phyloP scores from a whole-genome alignment of 2,797 vertebrate species.

The Protosalanx chinensis region DNA sequence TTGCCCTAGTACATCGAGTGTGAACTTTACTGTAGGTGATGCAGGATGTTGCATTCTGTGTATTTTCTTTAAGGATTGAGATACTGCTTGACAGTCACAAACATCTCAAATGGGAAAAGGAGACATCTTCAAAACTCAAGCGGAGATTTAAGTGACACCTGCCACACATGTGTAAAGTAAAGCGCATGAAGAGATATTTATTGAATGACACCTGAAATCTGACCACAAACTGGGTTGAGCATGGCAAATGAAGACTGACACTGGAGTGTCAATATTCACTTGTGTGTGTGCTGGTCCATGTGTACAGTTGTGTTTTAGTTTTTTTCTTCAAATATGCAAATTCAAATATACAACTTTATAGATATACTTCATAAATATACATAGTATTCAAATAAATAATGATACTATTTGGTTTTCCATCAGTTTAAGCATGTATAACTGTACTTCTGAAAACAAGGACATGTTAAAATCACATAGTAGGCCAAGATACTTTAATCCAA shows the following conservation, averaged over 20 bases:
- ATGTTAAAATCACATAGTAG: too few species aligned
- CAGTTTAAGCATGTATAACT: background rate
- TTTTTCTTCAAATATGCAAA: conserved; percentile 12
- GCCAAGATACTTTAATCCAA: background rate
- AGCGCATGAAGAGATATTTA: conserved; percentile 17
- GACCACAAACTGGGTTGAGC: conserved; percentile 5
- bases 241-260: conserved; percentile 38
- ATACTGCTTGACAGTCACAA: background rate
- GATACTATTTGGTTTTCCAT: conserved; percentile 24
- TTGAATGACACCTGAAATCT: conserved; percentile 46
- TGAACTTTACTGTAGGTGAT: too few species aligned
- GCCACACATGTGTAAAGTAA: conserved; percentile 47
- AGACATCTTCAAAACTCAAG: conserved; percentile 16
- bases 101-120: conserved; percentile 6
- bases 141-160: conserved; percentile 50
- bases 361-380: conserved; percentile 12
- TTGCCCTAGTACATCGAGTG: too few species aligned
- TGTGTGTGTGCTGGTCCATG: conserved; percentile 14
- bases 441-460: background rate
- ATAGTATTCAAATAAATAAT: conserved; percentile 30
- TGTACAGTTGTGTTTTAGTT: background rate
- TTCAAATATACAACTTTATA: conserved; percentile 8
- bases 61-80: background rate
- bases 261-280: conserved; percentile 35
- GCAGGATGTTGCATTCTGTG: too few species aligned